These are phyloP conservation scores for Bugulina stolonifera DNA, from an alignment of 2,888 invertebrate species.

Conservation along the genomic window DNA sequence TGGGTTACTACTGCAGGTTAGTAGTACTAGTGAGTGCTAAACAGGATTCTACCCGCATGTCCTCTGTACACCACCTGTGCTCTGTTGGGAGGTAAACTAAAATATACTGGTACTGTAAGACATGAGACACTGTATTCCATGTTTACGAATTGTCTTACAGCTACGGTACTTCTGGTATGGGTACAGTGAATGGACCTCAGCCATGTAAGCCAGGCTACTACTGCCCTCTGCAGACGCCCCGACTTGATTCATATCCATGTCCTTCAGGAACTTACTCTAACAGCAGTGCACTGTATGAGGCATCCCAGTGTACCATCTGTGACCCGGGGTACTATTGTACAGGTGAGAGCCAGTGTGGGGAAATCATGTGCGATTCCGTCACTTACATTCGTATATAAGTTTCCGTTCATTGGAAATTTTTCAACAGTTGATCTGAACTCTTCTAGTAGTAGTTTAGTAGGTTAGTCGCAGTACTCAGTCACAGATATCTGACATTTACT, in stretches of 20 bases:
- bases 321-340: conserved; percentile 38
- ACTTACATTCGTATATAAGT: too few relatives aligned
- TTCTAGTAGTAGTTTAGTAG: background rate
- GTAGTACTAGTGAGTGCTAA: too few relatives aligned
- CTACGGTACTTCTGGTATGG: conserved; percentile 21
- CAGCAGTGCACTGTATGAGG: conserved; percentile 34
- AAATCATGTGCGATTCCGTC: too few relatives aligned
- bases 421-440: background rate
- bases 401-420: background rate
- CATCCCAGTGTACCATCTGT: conserved; percentile 38
- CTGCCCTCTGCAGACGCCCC: conserved; percentile 42
- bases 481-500: too few relatives aligned
- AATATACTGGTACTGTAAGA: too few relatives aligned
- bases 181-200: conserved; percentile 32
- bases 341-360: too few relatives aligned
- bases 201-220: conserved; percentile 41
- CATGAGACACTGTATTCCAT: too few relatives aligned
- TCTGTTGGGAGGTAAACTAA: too few relatives aligned
- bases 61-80: too few relatives aligned
- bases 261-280: conserved; percentile 40
- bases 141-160: too few relatives aligned
- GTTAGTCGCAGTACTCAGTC: too few relatives aligned
- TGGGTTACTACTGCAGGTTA: conserved; percentile 40
- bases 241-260: conserved; percentile 40
- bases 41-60: too few relatives aligned